These are phyloP conservation scores for Centruroides vittatus DNA, from an alignment of 1,140 invertebrate genomes.

Conservation along the genomic window DNA sequence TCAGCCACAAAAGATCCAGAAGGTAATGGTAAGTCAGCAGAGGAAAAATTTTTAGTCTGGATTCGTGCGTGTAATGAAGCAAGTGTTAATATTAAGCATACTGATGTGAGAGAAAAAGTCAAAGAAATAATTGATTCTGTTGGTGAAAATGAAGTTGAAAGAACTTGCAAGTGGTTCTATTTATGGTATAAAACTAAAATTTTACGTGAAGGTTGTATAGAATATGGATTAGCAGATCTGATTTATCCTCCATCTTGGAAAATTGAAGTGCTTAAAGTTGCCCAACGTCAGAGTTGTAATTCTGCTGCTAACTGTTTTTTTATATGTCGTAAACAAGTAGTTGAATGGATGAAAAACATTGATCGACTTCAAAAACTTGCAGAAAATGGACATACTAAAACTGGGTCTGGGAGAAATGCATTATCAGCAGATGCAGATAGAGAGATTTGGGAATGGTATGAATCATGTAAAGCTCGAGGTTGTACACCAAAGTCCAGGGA, in stretches of 20 bases:
- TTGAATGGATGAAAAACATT: constrained; percentile 12
- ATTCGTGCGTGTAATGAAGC: constrained; percentile 13
- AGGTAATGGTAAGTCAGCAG: constrained; percentile 6
- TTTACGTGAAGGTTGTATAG: constrained; percentile 2
- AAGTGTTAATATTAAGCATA: constrained; percentile 10
- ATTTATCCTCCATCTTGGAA: constrained; percentile 13
- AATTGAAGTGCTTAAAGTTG: constrained; percentile 12
- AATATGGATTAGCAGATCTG: constrained; percentile 7
- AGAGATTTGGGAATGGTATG: constrained; percentile 13
- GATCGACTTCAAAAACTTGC: constrained; percentile 9
- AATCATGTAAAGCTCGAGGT: background rate
- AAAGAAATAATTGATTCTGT: constrained; percentile 11
- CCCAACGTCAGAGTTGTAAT: constrained; percentile 9
- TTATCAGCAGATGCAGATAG: constrained; percentile 12
- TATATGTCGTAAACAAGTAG: constrained; percentile 8
- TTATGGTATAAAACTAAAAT: constrained; percentile 12
- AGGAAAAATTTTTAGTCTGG: constrained; percentile 12
- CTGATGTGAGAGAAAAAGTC: constrained; percentile 9
- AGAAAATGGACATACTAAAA: constrained; percentile 8
- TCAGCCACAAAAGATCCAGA: constrained; percentile 17
- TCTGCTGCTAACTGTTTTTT: constrained; percentile 12
- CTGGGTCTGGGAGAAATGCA: background rate
- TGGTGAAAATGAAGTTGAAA: constrained; percentile 13
- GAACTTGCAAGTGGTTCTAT: constrained; percentile 14
- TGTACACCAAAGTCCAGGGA: constrained; percentile 5